A percentile compares a stretch with the other conserved stretches of the same genome.
These are phyloP conservation scores for Molothrus ater DNA, from an alignment of 2,797 vertebrate genomes.

Conservation along the genomic window DNA sequence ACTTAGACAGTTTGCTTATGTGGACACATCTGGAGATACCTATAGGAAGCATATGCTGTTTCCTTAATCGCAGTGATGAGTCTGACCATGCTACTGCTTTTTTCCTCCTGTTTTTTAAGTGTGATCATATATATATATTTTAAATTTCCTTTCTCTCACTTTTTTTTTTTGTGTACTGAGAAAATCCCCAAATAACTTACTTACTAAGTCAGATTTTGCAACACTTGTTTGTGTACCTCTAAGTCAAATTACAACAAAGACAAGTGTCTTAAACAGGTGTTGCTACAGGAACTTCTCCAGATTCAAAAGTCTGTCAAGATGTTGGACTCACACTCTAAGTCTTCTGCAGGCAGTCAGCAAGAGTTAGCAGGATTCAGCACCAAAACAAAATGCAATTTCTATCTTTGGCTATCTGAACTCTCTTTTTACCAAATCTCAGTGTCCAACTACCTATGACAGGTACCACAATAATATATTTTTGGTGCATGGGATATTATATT, in stretches of 20 bases:
- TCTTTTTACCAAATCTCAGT: neutral
- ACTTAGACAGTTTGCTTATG: neutral
- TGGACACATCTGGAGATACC: neutral
- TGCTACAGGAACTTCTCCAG: neutral
- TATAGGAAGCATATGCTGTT: neutral
- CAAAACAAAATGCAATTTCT: neutral
- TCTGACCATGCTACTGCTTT: neutral
- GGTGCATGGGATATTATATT: neutral
- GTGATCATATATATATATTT: neutral
- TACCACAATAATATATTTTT: neutral
- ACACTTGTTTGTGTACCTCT: neutral
- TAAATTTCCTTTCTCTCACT: neutral
- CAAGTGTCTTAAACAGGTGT: neutral
- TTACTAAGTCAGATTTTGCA: neutral
- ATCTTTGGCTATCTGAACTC: neutral
- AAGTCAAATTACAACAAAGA: neutral
- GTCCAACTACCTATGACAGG: neutral
- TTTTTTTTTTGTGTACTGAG: neutral
- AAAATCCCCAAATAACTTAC: neutral
- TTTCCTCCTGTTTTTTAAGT: neutral
- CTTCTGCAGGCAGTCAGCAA: neutral
- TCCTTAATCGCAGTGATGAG: neutral
- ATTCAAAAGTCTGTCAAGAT: neutral
- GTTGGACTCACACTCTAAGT: neutral
- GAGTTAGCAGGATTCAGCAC: neutral